Conservation (phyloP, 2,888 invertebrate genomes). For the Campoplex nolae region DNA sequence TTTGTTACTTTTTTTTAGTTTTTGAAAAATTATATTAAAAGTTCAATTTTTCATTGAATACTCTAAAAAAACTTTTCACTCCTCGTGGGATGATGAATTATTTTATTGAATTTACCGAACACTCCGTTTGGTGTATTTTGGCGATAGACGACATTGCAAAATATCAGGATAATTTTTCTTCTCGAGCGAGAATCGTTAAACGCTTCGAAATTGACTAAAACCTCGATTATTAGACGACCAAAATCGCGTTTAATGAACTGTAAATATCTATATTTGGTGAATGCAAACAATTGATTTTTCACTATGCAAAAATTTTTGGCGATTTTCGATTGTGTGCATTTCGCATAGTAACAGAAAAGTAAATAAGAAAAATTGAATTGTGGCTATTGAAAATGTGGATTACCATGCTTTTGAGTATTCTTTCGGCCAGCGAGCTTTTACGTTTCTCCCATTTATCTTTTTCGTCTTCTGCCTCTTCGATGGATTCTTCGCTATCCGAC, state of each 20-base stretch:
- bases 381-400: not conserved
- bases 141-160: not conserved
- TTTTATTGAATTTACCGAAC: not conserved
- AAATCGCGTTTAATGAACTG: not conserved
- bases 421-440: slow-evolving; percentile 67
- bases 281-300: not conserved
- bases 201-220: not conserved
- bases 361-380: not conserved
- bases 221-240: not conserved
- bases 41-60: not conserved
- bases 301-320: not conserved
- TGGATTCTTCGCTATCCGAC: slow-evolving; percentile 86
- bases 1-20: not conserved
- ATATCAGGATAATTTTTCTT: not conserved
- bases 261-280: not conserved
- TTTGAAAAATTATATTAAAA: not conserved
- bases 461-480: slow-evolving; percentile 62
- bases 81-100: not conserved
- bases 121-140: not conserved
- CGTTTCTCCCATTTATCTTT: slow-evolving; percentile 71
- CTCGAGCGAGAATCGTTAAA: not conserved
- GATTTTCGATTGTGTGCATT: too few relatives aligned
- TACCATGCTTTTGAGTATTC: slow-evolving; percentile 59
- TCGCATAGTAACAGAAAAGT: too few relatives aligned
- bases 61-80: not conserved